These are phyloP conservation scores for Aquatica leii DNA, from an alignment of 2,888 invertebrate species.

Conservation along the genomic window DNA sequence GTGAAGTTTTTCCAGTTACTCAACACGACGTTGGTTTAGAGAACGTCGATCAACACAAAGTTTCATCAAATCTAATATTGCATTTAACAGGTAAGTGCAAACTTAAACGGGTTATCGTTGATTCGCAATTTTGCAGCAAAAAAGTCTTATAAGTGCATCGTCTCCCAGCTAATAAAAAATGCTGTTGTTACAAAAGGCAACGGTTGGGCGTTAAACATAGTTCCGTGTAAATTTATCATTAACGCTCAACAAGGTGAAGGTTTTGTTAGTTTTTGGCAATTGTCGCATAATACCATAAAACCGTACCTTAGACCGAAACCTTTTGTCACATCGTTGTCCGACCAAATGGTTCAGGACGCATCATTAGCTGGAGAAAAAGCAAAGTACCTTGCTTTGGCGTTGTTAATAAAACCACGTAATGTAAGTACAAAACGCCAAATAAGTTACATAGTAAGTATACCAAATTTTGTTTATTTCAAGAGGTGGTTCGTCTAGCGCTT, in stretches of 20 bases:
- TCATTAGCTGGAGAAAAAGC: slow-evolving; percentile 80
- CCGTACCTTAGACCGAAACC: too few species aligned
- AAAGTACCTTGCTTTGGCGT: slow-evolving; percentile 74
- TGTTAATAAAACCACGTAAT: slow-evolving; percentile 59
- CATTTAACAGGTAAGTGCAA: slow-evolving; percentile 52
- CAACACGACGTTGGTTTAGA: slow-evolving; percentile 63
- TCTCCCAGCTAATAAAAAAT: slow-evolving; percentile 44
- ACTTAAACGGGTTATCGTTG: not conserved
- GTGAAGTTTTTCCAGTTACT: slow-evolving; percentile 58
- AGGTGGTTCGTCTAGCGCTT: too few species aligned
- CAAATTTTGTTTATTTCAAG: too few species aligned
- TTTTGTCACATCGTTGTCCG: slow-evolving; percentile 59
- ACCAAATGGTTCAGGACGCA: slow-evolving; percentile 63
- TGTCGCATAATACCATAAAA: too few species aligned
- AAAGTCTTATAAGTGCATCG: slow-evolving; percentile 43
- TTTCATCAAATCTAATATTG: slow-evolving; percentile 63
- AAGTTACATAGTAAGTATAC: too few species aligned
- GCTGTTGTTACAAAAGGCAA: slow-evolving; percentile 14
- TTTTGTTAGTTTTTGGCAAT: slow-evolving; percentile 58
- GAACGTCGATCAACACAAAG: slow-evolving; percentile 60
- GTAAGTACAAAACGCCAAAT: slow-evolving; percentile 55
- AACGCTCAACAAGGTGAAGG: slow-evolving; percentile 58
- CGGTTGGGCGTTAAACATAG: slow-evolving; percentile 47
- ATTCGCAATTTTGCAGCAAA: slow-evolving; percentile 21
- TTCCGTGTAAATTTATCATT: slow-evolving; percentile 52